Evolutionary conservation across 37 sponge, comb jelly and placozoan species (phyloP).

Genomic region (Bolinopsis microptera): DNA sequence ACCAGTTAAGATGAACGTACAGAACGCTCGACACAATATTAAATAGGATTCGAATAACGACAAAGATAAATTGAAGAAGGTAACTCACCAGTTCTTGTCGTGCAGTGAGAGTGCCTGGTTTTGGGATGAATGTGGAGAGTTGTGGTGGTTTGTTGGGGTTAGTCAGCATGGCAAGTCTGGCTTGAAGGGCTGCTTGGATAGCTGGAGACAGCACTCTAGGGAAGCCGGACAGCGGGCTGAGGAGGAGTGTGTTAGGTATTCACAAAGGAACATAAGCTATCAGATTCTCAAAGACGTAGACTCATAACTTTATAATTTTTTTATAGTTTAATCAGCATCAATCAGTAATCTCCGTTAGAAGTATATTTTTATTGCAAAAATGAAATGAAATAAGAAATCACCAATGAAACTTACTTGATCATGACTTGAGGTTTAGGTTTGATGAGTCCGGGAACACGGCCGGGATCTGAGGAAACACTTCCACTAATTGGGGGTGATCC

Average conservation of each 20-base stretch:
- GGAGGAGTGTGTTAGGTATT: neutral
- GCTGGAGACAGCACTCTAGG: slow-evolving; percentile 59
- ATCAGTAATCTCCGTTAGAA: no score
- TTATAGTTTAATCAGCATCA: no score
- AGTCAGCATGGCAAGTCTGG: slow-evolving; percentile 42
- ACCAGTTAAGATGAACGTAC: no score
- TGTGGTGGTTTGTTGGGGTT: slow-evolving; percentile 28
- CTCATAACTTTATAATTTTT: no score
- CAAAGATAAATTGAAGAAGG: no score
- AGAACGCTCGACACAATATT: neutral
- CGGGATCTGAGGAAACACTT: neutral
- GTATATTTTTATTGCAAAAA: no score
- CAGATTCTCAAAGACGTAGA: no score
- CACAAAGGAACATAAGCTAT: no score
- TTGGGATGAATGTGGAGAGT: slow-evolving; percentile 10
- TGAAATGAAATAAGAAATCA: no score
- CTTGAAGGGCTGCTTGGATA: slow-evolving; percentile 60
- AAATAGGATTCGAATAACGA: neutral
- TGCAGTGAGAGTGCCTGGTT: slow-evolving; percentile 10
- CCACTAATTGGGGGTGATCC: slow-evolving; percentile 54
- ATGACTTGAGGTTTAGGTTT: slow-evolving; percentile 65
- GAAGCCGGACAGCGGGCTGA: slow-evolving; percentile 58
- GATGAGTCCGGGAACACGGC: slow-evolving; percentile 54
- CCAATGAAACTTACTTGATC: slow-evolving; percentile 63
- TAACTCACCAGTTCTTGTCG: slow-evolving; percentile 63